Evolutionary conservation across 2,113 vertebrate species (phyloP).

Genomic region (Pholis gunnellus): DNA sequence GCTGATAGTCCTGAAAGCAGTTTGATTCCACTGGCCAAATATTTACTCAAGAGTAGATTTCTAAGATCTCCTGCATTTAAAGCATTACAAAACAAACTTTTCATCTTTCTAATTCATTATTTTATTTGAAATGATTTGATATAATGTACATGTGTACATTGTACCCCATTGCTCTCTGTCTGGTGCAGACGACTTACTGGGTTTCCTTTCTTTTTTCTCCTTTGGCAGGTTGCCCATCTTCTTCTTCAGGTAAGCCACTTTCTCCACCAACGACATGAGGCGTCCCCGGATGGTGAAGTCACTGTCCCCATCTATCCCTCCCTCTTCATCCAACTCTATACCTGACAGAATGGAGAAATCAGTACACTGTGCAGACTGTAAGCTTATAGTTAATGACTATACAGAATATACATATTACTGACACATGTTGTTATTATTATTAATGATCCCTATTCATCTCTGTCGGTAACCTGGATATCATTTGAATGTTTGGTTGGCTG

Average conservation of each 20-base stretch:
- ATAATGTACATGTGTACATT: not conserved
- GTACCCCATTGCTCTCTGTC: not conserved
- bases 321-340: constrained; percentile 93
- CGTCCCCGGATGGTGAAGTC: constrained; percentile 93
- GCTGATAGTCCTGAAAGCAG: not conserved
- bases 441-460: not conserved
- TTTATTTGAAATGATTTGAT: no score
- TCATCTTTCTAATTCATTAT: no score
- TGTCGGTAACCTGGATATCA: not conserved
- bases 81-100: not conserved
- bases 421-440: not conserved
- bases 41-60: not conserved
- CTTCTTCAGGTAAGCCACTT: constrained; percentile 92
- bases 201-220: constrained; percentile 87
- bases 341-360: constrained; percentile 72
- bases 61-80: not conserved
- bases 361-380: not conserved
- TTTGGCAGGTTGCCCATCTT: constrained; percentile 87
- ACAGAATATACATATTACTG: not conserved
- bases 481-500: not conserved
- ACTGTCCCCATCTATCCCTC: constrained; percentile 83
- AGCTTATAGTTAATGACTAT: not conserved
- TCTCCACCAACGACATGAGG: constrained; percentile 92
- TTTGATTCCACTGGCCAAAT: not conserved
- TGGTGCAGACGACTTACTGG: constrained; percentile 85